Evolutionary conservation across 2,888 invertebrate genomes (phyloP).

Genomic region (Sepiola atlantica): DNA sequence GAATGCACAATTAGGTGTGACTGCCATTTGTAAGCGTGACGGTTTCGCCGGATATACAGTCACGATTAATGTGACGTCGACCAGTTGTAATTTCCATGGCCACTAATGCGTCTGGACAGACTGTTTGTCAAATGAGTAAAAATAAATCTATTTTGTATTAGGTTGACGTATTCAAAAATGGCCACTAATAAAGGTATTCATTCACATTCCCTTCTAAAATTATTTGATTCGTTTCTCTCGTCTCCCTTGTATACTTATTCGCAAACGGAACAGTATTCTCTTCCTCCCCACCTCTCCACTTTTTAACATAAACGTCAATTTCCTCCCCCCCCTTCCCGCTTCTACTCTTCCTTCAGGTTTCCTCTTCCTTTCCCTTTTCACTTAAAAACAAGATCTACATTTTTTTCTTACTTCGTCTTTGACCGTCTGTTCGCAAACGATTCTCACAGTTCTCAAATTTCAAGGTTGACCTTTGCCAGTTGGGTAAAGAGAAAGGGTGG

Average conservation of each 20-base stretch:
- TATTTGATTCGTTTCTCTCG: neutral
- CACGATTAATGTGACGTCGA: too few relatives aligned
- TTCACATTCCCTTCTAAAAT: neutral
- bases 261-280: too few relatives aligned
- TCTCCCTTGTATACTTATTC: neutral
- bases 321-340: too few relatives aligned
- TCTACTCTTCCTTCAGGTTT: neutral
- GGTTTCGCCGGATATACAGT: too few relatives aligned
- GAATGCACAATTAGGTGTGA: too few relatives aligned
- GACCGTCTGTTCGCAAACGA: neutral
- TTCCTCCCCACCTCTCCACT: too few relatives aligned
- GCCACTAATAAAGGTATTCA: neutral
- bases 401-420: neutral
- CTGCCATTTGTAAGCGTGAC: too few relatives aligned
- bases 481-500: neutral
- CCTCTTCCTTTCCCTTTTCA: neutral
- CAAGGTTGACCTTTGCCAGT: neutral
- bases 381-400: neutral
- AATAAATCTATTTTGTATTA: neutral
- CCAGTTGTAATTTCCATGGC: too few relatives aligned
- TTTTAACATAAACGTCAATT: neutral
- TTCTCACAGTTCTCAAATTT: constrained; percentile 32
- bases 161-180: neutral
- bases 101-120: too few relatives aligned
- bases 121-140: too few relatives aligned